Percentiles rank a stretch among this genome's conserved stretches.
phyloP scores from a whole-genome alignment of 2,113 vertebrate genomes.

The Cygnus buccinator region DNA sequence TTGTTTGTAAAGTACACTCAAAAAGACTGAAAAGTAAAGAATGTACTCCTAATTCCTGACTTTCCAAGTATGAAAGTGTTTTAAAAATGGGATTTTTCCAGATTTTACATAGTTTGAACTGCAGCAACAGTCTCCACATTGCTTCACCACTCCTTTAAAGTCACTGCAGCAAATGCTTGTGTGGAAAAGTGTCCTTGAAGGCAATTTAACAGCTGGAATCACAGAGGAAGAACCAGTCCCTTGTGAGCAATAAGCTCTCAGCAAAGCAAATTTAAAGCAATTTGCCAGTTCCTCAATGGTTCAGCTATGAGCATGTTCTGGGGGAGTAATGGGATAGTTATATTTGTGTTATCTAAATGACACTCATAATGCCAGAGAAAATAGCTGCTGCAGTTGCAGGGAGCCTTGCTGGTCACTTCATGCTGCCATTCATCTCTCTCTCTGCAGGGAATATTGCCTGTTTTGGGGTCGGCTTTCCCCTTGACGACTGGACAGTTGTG shows the following conservation, averaged over 20 bases:
- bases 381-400: background rate
- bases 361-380: background rate
- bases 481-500: background rate
- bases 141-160: background rate
- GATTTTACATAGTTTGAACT: background rate
- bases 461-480: background rate
- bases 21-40: background rate
- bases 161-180: background rate
- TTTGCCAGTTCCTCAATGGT: background rate
- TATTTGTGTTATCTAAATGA: constrained; percentile 40
- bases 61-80: background rate
- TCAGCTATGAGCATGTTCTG: constrained; percentile 16
- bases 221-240: background rate
- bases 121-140: background rate
- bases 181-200: background rate
- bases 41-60: background rate
- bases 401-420: background rate
- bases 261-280: constrained; percentile 35
- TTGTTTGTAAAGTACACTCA: background rate
- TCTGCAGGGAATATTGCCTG: too few species aligned
- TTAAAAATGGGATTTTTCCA: background rate
- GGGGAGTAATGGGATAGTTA: constrained; percentile 16
- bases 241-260: constrained; percentile 19
- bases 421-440: background rate
- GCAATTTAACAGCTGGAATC: constrained; percentile 37